Base-by-base conservation (phyloP, 2,888 invertebrate species). In the Scaptomyza reducta region DNA sequence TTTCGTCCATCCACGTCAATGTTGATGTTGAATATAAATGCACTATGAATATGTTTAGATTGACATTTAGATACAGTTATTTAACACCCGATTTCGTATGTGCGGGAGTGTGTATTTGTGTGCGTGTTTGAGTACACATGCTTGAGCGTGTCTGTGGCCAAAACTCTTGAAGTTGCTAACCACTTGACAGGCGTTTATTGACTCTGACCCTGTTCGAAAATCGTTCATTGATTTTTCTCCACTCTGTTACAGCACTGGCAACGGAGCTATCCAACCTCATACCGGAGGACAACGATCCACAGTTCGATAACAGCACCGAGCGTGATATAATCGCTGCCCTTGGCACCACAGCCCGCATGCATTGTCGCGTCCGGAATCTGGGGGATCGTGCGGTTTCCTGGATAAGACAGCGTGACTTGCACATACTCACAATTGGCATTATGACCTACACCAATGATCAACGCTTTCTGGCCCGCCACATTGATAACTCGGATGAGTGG, bases 241-340 rank as follows among this genome's bases (percentile, higher is more conserved):
- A 38, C 18, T 14, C 3, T 38, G 1, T 38, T 1, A 14, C 50
- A 74, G 87, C 85, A 25, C 66, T 64, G 35, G 82, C 88, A 60
- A 67, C 62, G 45, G 89, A 89, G 55, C 81, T 89, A 40, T 89
- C 90, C 66, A 91, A 91, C 42, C 64, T 88, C 6, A 89, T 90
- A 54, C 68, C 90, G 49, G 91, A 89, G 54, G 84, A 79, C 18
- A 62, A 69, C 31, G 89, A 96, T 90, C 96, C 96, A 29, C 96
- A 96, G 93, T 96, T 96, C 92, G 96, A 96, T 92, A 96, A 96
- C 92, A 94, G 95, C 89, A 96, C 96, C 74, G 94, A 95, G 90
- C 93, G 96, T 72, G 96, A 96, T 89, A 94, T 96, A 89, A 96
- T 96, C 85, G 96, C 96, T 77, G 96, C 96, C 69, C 95, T 96